Percentiles rank a stretch among this genome's conserved stretches.
These are phyloP conservation scores for Tenualosa ilisha DNA, from an alignment of 2,797 vertebrate species.

Conservation along the genomic window DNA sequence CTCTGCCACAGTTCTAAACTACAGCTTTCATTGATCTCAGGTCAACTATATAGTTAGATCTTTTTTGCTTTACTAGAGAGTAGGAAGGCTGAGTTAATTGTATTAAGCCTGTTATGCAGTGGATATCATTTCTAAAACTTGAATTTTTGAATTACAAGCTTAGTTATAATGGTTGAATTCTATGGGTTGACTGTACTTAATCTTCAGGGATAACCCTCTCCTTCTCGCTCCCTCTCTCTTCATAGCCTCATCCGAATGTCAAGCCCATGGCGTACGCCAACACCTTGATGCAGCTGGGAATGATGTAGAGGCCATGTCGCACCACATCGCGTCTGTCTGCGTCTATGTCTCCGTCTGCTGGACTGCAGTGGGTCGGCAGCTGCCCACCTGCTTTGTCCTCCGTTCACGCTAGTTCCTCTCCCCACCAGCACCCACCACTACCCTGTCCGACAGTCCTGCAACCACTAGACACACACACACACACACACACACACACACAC, in stretches of 20 bases:
- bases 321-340: constrained; percentile 29
- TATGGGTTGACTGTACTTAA: neutral
- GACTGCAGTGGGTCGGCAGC: constrained; percentile 46
- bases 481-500: constrained; percentile 16
- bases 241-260: constrained; percentile 93
- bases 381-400: constrained; percentile 59
- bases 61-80: no score
- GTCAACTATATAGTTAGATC: neutral
- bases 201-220: neutral
- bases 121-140: no score
- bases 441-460: constrained; percentile 25
- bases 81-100: no score
- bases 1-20: neutral
- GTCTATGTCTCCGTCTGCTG: constrained; percentile 58
- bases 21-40: neutral
- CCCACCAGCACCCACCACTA: neutral
- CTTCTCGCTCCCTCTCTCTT: constrained; percentile 10
- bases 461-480: constrained; percentile 15
- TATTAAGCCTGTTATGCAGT: no score
- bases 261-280: constrained; percentile 96
- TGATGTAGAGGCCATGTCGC: constrained; percentile 79
- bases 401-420: constrained; percentile 36
- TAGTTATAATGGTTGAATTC: no score
- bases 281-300: constrained; percentile 90
- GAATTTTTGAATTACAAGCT: no score